Conservation (phyloP, 2,797 vertebrate genomes). For the Petrocephalus sullivani region DNA sequence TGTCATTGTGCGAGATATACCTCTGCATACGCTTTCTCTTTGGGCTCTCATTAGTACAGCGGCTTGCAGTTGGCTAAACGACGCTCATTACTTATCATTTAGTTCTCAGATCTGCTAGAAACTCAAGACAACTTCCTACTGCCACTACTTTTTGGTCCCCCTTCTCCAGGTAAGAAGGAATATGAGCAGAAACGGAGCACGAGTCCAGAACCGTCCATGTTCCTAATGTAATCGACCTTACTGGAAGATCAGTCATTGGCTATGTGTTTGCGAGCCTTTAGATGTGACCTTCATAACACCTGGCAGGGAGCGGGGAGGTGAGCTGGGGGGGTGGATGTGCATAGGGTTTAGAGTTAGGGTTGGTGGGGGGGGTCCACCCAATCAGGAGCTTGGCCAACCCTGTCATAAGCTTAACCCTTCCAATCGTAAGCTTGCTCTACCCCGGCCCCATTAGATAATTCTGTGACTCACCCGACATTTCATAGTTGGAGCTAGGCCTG, state of each 20-base stretch:
- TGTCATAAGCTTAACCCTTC: neutral
- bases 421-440: neutral
- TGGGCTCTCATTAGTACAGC: neutral
- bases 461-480: neutral
- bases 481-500: neutral
- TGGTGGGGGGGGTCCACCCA: neutral
- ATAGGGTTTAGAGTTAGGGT: neutral
- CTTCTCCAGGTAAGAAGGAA: neutral
- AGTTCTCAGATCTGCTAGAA: neutral
- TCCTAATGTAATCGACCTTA: neutral
- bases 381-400: neutral
- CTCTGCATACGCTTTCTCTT: neutral
- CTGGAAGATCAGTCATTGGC: neutral
- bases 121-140: neutral
- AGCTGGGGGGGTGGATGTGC: too few species aligned
- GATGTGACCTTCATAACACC: neutral
- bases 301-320: neutral
- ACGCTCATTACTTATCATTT: constrained; percentile 1
- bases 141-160: neutral
- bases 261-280: neutral
- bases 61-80: neutral
- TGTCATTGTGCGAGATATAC: constrained; percentile 10
- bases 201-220: neutral
- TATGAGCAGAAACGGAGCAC: neutral
- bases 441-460: neutral